A percentile compares a stretch with the other conserved stretches of the same genome.
These are phyloP conservation scores for Mythimna lalbum DNA, from an alignment of 2,888 invertebrate genomes.

Conservation along the genomic window DNA sequence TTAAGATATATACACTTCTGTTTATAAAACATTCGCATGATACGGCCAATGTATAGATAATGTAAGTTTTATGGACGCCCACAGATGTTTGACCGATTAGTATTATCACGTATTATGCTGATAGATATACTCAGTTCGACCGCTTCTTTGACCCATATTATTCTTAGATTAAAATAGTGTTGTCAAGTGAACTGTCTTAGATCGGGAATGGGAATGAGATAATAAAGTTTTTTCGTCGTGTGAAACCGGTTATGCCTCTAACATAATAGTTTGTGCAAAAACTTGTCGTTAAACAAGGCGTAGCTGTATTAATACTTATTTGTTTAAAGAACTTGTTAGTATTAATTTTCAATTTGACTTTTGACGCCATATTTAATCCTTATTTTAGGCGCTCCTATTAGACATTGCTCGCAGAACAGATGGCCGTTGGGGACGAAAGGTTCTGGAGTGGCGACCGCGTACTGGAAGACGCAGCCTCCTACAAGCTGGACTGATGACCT, in stretches of 20 bases:
- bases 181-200: not conserved
- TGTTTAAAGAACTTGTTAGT: not conserved
- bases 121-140: not conserved
- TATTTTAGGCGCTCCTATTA: too few relatives aligned
- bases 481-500: too few relatives aligned
- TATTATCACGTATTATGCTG: not conserved
- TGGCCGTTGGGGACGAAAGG: too few relatives aligned
- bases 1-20: not conserved
- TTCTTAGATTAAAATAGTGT: not conserved
- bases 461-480: too few relatives aligned
- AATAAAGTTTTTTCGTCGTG: not conserved
- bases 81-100: constrained; percentile 31
- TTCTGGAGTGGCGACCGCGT: too few relatives aligned
- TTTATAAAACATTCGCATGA: constrained; percentile 16
- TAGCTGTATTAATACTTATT: not conserved
- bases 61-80: constrained; percentile 6
- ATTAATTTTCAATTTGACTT: not conserved
- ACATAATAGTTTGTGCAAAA: not conserved
- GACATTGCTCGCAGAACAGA: too few relatives aligned
- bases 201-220: too few relatives aligned
- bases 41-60: constrained; percentile 11
- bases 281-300: too few relatives aligned
- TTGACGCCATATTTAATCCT: not conserved
- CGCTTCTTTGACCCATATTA: not conserved
- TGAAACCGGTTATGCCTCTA: not conserved